Conservation (phyloP, 2,888 invertebrate species). For the Flabesymbios commensalis region DNA sequence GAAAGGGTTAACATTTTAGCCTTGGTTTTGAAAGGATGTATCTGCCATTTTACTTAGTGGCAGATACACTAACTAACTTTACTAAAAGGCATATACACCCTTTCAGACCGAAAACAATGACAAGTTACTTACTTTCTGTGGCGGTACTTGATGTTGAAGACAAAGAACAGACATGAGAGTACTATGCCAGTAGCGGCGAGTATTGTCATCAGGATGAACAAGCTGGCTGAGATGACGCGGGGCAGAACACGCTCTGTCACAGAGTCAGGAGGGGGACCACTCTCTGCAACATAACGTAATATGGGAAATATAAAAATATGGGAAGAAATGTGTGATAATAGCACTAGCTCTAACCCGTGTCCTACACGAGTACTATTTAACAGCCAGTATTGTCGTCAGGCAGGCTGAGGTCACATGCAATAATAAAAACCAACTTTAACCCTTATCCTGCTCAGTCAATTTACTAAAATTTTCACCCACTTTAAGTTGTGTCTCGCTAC, state of each 20-base stretch:
- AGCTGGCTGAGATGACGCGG: constrained; percentile 36
- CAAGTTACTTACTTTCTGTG: constrained; percentile 43
- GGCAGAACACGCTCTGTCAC: constrained; percentile 31
- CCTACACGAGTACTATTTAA: too few species aligned
- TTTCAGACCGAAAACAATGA: too few species aligned
- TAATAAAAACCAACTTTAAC: too few species aligned
- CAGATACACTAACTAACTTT: too few species aligned
- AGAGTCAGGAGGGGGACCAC: constrained; percentile 38
- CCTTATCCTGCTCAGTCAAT: too few species aligned
- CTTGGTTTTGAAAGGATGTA: too few species aligned
- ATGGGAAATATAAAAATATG: background rate
- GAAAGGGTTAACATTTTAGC: too few species aligned
- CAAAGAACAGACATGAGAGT: constrained; percentile 45
- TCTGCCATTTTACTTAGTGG: too few species aligned
- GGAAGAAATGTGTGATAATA: background rate
- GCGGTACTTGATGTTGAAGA: constrained; percentile 50
- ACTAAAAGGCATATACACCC: too few species aligned
- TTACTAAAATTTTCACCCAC: too few species aligned
- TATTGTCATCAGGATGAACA: constrained; percentile 43
- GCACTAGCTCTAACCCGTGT: too few species aligned
- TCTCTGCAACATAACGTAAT: constrained; percentile 26
- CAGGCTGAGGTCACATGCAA: background rate
- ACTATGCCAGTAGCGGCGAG: constrained; percentile 46
- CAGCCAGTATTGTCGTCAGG: background rate
- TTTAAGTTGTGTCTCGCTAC: too few species aligned